Conservation (phyloP, 1,140 invertebrate species). For the Nylanderia fulva region DNA sequence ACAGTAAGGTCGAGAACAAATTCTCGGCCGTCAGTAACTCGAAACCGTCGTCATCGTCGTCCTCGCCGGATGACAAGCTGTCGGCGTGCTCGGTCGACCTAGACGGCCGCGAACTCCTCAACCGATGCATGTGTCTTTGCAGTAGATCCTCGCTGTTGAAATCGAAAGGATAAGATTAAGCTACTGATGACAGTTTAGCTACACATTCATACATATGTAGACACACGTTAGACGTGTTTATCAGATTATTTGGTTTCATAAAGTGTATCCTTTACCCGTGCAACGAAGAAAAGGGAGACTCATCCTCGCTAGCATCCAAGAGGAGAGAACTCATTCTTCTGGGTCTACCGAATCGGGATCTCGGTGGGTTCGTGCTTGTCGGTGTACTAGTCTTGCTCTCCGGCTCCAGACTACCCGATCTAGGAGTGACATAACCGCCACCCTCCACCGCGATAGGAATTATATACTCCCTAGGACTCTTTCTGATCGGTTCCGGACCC, state of each 20-base stretch:
- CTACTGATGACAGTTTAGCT: not conserved
- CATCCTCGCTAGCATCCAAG: slow-evolving; percentile 90
- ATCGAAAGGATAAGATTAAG: slow-evolving; percentile 63
- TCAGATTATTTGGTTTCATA: too few species aligned
- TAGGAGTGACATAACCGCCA: slow-evolving; percentile 93
- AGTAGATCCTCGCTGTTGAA: slow-evolving; percentile 81
- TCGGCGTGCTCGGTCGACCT: slow-evolving; percentile 90
- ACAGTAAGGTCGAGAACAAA: slow-evolving; percentile 94
- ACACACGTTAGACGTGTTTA: too few species aligned
- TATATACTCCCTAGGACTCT: slow-evolving; percentile 95
- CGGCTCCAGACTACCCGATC: slow-evolving; percentile 91
- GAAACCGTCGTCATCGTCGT: slow-evolving; percentile 95
- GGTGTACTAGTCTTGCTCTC: slow-evolving; percentile 87
- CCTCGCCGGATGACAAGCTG: slow-evolving; percentile 94
- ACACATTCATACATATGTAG: too few species aligned
- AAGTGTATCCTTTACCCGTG: slow-evolving; percentile 79
- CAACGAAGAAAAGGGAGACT: slow-evolving; percentile 87
- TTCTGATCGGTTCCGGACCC: slow-evolving; percentile 91
- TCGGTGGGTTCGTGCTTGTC: slow-evolving; percentile 76
- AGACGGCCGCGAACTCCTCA: slow-evolving; percentile 91
- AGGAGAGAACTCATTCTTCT: slow-evolving; percentile 82
- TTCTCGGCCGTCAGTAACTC: slow-evolving; percentile 96
- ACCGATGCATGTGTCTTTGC: slow-evolving; percentile 90
- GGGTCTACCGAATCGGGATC: slow-evolving; percentile 83
- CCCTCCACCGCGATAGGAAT: slow-evolving; percentile 96